Percentiles rank a stretch among this genome's conserved stretches.
Conservation (phyloP, 2,113 vertebrate species). For the Tringa solitaria region DNA sequence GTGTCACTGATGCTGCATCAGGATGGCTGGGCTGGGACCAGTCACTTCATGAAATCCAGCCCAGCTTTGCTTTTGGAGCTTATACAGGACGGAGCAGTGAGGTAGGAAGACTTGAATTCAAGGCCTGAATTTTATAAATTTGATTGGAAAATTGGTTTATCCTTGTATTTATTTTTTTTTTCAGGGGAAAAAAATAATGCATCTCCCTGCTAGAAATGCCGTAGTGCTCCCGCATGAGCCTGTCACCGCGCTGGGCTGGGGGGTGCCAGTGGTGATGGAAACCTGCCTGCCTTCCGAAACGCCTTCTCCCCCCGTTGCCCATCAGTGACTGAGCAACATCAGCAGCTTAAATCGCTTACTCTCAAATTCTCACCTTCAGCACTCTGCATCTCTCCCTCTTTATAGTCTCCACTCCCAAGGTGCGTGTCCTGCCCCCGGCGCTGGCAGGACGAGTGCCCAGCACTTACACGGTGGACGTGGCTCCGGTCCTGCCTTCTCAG, state of each 20-base stretch:
- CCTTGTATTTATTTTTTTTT: background rate
- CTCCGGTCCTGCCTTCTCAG: background rate
- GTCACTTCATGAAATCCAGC: background rate
- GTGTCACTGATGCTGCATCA: background rate
- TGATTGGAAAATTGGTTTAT: background rate
- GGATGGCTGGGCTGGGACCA: background rate
- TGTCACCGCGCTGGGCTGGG: background rate
- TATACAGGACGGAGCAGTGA: background rate
- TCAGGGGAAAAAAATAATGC: background rate
- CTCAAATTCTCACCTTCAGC: background rate
- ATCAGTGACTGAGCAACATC: background rate
- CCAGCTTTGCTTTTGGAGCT: background rate
- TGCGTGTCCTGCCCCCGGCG: background rate
- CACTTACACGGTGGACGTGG: accelerated
- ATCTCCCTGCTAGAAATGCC: background rate
- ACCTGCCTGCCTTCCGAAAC: background rate
- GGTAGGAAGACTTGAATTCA: background rate
- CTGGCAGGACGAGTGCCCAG: background rate
- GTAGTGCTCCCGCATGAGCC: background rate
- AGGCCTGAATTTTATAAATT: background rate
- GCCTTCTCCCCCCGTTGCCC: background rate
- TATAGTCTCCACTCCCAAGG: background rate
- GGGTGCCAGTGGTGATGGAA: background rate
- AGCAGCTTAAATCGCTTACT: background rate
- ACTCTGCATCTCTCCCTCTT: background rate